Percentiles rank a stretch among this genome's conserved stretches.
Conservation (phyloP, 2,888 invertebrate genomes). For the Cheilosia vernalis region DNA sequence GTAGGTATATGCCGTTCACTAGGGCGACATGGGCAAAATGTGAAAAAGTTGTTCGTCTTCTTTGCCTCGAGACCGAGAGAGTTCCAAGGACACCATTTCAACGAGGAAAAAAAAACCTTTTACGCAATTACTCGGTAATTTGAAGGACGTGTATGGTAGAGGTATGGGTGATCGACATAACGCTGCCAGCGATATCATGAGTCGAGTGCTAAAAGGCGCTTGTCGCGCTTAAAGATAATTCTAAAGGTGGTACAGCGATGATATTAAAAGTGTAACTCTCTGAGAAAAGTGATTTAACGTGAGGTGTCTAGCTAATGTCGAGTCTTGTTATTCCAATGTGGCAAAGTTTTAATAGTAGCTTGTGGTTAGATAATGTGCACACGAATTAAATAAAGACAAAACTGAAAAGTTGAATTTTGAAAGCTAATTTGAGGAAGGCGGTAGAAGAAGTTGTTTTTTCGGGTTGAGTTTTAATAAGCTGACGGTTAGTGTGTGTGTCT, state of each 20-base stretch:
- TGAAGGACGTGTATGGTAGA: conserved; percentile 18
- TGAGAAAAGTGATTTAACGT: conserved; percentile 26
- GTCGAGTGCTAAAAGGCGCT: conserved; percentile 51
- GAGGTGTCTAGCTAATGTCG: background rate
- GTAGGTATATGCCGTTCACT: background rate
- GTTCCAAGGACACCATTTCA: conserved; percentile 55
- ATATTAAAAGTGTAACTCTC: conserved; percentile 7
- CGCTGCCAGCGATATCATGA: conserved; percentile 18
- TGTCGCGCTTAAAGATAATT: conserved; percentile 65
- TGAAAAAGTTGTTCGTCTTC: conserved; percentile 36
- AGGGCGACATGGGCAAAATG: conserved; percentile 1
- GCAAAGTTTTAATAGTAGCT: background rate
- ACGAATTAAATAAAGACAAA: background rate
- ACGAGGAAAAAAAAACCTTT: conserved; percentile 59
- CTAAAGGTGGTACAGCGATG: background rate
- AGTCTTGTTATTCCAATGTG: background rate
- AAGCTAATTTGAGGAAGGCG: no score
- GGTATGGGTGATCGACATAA: conserved; percentile 6
- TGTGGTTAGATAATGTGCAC: background rate
- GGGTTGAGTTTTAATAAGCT: no score
- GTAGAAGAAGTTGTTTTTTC: no score
- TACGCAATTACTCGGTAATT: conserved; percentile 66
- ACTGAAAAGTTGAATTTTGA: background rate
- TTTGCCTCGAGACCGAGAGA: conserved; percentile 20
- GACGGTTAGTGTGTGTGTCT: no score